A percentile compares a stretch with the other conserved stretches of the same genome.
These are phyloP conservation scores for Mesocentrotus franciscanus DNA, from an alignment of 53 echinoderm and acorn worm genomes.

Conservation along the genomic window DNA sequence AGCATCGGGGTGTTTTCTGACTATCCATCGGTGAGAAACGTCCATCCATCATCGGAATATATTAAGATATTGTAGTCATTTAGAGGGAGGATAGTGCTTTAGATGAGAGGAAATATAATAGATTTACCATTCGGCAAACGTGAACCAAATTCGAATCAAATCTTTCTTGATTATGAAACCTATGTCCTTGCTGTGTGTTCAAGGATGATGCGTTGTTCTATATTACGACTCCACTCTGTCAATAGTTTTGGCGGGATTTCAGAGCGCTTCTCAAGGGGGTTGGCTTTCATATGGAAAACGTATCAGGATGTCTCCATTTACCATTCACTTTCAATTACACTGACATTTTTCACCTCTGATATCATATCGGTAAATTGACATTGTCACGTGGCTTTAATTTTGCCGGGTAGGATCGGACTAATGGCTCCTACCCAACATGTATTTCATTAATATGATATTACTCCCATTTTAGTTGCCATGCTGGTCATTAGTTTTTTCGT, in stretches of 20 bases:
- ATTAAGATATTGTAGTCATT: not conserved
- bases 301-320: conserved; percentile 51
- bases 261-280: conserved; percentile 14
- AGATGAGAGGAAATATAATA: not conserved
- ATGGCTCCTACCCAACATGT: conserved; percentile 15
- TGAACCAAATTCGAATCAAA: not conserved
- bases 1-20: not conserved
- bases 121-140: not conserved
- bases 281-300: conserved; percentile 47
- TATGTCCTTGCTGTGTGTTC: not conserved
- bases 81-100: not conserved
- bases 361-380: conserved; percentile 24
- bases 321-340: conserved; percentile 50
- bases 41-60: not conserved
- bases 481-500: conserved; percentile 23
- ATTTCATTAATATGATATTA: conserved; percentile 24
- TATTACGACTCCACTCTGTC: not conserved
- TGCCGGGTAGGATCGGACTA: not conserved
- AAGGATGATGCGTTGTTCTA: not conserved
- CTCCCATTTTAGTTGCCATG: conserved; percentile 32
- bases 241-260: conserved; percentile 33
- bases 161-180: not conserved
- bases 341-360: conserved; percentile 33
- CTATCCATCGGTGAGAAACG: not conserved
- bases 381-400: conserved; percentile 27